phyloP scores from a whole-genome alignment of 1,140 invertebrate genomes.

The Panagrolaimus sp. region DNA sequence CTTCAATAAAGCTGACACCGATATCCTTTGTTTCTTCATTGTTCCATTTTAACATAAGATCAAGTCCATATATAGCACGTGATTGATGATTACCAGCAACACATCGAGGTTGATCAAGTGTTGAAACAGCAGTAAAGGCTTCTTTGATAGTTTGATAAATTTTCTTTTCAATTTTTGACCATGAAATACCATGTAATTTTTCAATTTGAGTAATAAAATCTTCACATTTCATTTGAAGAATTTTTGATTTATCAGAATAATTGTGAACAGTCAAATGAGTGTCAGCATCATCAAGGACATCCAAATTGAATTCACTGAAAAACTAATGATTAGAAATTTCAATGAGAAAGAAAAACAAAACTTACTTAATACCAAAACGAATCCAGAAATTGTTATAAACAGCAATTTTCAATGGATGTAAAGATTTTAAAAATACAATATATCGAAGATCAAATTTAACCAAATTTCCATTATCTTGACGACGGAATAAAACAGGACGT shows the following conservation, averaged over 20 bases:
- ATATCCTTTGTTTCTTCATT: constrained; percentile 49
- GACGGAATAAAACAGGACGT: constrained; percentile 74
- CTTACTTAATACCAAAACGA: constrained; percentile 81
- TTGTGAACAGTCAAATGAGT: constrained; percentile 92
- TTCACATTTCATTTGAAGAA: constrained; percentile 69
- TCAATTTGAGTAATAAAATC: constrained; percentile 75
- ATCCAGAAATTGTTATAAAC: constrained; percentile 79
- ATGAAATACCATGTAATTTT: constrained; percentile 66
- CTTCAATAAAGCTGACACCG: constrained; percentile 75
- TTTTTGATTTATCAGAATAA: constrained; percentile 64
- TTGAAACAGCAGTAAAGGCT: constrained; percentile 68
- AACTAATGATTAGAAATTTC: too few species aligned
- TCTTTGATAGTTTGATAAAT: constrained; percentile 73
- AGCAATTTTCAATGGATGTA: constrained; percentile 71
- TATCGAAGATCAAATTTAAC: constrained; percentile 89
- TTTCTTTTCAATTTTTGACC: constrained; percentile 62
- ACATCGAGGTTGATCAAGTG: constrained; percentile 68
- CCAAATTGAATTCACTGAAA: constrained; percentile 71
- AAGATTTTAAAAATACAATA: constrained; percentile 73
- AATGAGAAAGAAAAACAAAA: too few species aligned
- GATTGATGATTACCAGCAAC: constrained; percentile 74
- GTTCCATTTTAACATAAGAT: constrained; percentile 76
- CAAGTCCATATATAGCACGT: constrained; percentile 77
- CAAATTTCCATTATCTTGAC: constrained; percentile 67
- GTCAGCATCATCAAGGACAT: constrained; percentile 77